phyloP scores from a whole-genome alignment of 2,888 invertebrate genomes.

The Synergus laeviventris region DNA sequence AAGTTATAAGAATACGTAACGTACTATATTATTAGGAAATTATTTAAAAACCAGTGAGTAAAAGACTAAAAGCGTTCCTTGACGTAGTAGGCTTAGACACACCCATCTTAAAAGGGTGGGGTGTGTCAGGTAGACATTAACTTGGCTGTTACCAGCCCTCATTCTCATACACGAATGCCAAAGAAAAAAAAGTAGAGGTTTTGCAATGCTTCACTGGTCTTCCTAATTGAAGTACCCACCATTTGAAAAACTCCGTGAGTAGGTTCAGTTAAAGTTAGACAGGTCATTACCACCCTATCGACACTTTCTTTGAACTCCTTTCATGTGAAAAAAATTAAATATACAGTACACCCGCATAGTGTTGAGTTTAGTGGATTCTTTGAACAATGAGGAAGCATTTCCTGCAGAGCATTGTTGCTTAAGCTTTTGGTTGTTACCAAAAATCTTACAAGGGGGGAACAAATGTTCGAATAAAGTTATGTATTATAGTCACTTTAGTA shows the following conservation, averaged over 20 bases:
- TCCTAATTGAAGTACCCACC: conserved; percentile 16
- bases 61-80: neutral
- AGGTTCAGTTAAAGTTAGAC: conserved; percentile 19
- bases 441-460: too few species aligned
- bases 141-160: neutral
- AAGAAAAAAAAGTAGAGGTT: neutral
- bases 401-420: too few species aligned
- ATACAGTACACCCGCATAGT: conserved; percentile 4
- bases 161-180: neutral
- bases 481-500: too few species aligned
- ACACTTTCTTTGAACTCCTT: conserved; percentile 5
- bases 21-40: neutral
- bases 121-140: neutral
- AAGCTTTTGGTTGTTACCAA: too few species aligned
- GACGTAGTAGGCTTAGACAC: neutral
- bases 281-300: conserved; percentile 24
- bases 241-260: conserved; percentile 11
- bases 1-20: too few species aligned
- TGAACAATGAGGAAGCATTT: neutral
- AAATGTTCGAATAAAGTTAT: too few species aligned
- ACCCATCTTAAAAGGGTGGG: neutral
- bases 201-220: neutral
- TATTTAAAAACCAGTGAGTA: neutral
- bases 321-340: conserved; percentile 14
- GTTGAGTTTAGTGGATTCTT: neutral